These are phyloP conservation scores for Triops longicaudatus DNA, from an alignment of 1,140 invertebrate species.

Conservation along the genomic window DNA sequence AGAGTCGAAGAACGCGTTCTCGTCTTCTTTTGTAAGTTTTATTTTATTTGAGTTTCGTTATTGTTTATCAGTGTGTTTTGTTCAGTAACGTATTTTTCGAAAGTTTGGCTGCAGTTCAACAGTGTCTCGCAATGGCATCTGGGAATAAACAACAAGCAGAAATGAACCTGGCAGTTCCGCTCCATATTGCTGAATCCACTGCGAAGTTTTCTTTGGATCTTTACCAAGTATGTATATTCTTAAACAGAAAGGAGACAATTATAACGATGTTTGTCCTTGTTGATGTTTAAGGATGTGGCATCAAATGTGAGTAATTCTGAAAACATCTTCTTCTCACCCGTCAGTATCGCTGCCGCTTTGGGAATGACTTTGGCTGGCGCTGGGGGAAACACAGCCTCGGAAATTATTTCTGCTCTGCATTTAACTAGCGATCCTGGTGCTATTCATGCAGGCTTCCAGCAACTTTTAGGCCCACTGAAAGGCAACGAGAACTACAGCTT, in stretches of 20 bases:
- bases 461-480: neutral
- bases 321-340: constrained; percentile 58
- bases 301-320: constrained; percentile 33
- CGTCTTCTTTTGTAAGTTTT: too few relatives aligned
- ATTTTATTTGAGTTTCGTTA: too few relatives aligned
- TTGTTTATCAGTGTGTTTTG: too few relatives aligned
- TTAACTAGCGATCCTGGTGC: constrained; percentile 35
- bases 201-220: neutral
- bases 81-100: too few relatives aligned
- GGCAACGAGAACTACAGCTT: constrained; percentile 42
- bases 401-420: constrained; percentile 50
- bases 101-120: too few relatives aligned
- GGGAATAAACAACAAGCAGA: neutral
- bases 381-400: constrained; percentile 48
- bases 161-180: neutral
- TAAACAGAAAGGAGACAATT: neutral
- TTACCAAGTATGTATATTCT: neutral
- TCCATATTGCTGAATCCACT: neutral
- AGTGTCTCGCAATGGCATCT: neutral
- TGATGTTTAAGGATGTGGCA: neutral
- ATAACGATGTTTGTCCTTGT: neutral
- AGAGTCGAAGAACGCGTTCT: too few relatives aligned
- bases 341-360: constrained; percentile 54
- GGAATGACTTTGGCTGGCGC: too few relatives aligned
- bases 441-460: neutral